phyloP scores from a whole-genome alignment of 2,113 vertebrate species.

The Brachypteracias leptosomus region DNA sequence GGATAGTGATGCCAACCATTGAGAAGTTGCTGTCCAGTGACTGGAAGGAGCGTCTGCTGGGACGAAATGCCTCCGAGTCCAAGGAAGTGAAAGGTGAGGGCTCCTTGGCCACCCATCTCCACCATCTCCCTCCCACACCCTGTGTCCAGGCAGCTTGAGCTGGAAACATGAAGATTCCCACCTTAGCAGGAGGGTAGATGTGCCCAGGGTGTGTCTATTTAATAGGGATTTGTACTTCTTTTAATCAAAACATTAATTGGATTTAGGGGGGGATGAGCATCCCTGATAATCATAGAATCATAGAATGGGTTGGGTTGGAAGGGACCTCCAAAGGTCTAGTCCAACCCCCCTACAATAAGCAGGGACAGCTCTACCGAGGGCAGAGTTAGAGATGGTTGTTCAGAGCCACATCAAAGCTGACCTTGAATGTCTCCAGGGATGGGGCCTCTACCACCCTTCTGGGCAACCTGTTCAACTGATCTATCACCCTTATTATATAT shows the following conservation, averaged over 20 bases:
- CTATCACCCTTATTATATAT: no score
- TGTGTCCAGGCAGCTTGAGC: background rate
- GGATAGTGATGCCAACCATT: constrained; percentile 89
- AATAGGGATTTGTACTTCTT: background rate
- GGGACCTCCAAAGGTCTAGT: no score
- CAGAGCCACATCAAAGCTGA: no score
- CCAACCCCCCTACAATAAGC: no score
- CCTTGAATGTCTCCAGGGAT: no score
- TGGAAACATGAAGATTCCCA: fast-evolving
- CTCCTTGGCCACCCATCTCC: background rate
- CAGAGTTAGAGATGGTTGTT: no score
- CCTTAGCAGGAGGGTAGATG: background rate
- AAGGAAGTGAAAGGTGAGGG: constrained; percentile 89
- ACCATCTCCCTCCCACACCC: fast-evolving
- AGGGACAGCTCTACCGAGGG: no score
- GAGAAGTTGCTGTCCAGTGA: constrained; percentile 91
- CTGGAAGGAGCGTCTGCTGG: constrained; percentile 91
- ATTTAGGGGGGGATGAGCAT: no score
- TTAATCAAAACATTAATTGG: background rate
- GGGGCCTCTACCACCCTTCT: no score
- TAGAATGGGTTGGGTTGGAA: no score
- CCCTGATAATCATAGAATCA: no score
- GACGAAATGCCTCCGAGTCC: constrained; percentile 73
- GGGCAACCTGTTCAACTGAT: no score
- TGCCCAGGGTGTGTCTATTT: fast-evolving